Conservation (phyloP, 2,888 invertebrate species). For the Amiota communis region DNA sequence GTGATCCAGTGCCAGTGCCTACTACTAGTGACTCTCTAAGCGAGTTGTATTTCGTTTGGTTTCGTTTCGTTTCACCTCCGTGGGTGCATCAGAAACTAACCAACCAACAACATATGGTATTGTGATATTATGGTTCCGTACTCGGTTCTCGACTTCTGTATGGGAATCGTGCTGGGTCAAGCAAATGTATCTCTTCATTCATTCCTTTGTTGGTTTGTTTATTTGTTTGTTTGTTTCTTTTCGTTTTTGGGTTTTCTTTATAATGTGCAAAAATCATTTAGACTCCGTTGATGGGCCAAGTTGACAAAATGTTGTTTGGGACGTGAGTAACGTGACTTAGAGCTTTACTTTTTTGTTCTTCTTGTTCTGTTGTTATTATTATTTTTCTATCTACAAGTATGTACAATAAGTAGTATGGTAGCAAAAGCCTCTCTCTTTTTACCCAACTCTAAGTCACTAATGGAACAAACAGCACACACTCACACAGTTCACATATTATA, state of each 20-base stretch:
- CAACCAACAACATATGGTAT: conserved; percentile 29
- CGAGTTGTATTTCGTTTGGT: too few relatives aligned
- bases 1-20: conserved; percentile 15
- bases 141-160: conserved; percentile 64
- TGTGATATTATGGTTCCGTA: conserved; percentile 37
- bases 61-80: neutral
- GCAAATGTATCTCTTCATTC: conserved; percentile 47
- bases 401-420: too few relatives aligned
- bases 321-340: conserved; percentile 71
- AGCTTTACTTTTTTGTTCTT: conserved; percentile 44
- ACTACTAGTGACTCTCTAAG: neutral
- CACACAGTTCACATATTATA: conserved; percentile 6
- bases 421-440: neutral
- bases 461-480: conserved; percentile 6
- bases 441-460: neutral
- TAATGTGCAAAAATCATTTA: conserved; percentile 71
- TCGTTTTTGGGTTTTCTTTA: conserved; percentile 62
- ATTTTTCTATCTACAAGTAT: conserved; percentile 17
- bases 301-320: conserved; percentile 72
- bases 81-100: conserved; percentile 12
- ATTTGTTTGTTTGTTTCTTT: conserved; percentile 51
- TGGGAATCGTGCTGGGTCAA: conserved; percentile 70
- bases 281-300: conserved; percentile 50
- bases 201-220: conserved; percentile 35
- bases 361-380: conserved; percentile 19